Evolutionary conservation across 2,888 invertebrate genomes (phyloP).

Genomic region (Lasioglossum zephyrum): DNA sequence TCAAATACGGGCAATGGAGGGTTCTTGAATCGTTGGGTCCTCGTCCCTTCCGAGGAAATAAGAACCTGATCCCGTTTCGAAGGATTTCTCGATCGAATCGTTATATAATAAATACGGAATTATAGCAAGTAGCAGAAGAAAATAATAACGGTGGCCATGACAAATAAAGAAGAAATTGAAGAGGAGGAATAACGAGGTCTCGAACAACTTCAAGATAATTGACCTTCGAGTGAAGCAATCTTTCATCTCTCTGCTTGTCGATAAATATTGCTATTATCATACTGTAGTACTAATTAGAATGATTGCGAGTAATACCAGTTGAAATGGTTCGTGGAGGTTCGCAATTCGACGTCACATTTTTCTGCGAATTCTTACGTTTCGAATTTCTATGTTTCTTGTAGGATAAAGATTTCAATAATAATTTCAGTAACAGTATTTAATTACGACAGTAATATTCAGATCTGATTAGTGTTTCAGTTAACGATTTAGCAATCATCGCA

Average conservation of each 20-base stretch:
- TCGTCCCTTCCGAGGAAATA: background rate
- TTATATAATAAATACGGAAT: background rate
- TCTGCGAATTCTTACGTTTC: background rate
- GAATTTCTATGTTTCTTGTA: background rate
- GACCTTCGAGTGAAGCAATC: background rate
- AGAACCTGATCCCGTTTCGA: background rate
- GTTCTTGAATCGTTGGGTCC: background rate
- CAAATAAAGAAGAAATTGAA: background rate
- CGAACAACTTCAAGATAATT: background rate
- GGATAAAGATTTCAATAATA: background rate
- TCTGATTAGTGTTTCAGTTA: background rate
- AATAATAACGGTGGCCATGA: background rate
- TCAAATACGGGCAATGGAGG: slow-evolving; percentile 28
- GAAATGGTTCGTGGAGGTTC: background rate
- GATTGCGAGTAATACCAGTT: background rate
- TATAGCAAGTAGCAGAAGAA: background rate
- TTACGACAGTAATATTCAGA: too few relatives aligned
- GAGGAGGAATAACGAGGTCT: background rate
- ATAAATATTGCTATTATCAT: background rate
- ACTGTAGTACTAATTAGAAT: background rate
- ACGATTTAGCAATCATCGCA: background rate
- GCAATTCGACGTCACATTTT: background rate
- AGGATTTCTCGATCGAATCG: background rate
- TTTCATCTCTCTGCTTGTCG: background rate
- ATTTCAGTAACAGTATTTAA: background rate